These are phyloP conservation scores for Leptinotarsa texana DNA, from an alignment of 1,140 invertebrate genomes.

Conservation along the genomic window DNA sequence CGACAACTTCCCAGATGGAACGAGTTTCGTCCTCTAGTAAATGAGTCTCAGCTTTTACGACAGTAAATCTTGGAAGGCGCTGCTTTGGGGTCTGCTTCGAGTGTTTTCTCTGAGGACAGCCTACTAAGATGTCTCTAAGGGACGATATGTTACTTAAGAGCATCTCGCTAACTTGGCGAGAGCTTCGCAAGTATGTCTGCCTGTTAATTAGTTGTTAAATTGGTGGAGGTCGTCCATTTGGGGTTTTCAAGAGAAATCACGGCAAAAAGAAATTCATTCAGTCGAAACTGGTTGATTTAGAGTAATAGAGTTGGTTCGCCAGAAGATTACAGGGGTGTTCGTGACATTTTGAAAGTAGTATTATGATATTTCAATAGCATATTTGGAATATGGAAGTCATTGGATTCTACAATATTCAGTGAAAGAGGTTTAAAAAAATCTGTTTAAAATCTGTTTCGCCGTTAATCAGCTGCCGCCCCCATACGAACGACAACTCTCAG, in stretches of 20 bases:
- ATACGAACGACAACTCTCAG: too few relatives aligned
- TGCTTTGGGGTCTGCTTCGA: neutral
- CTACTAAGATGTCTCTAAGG: conserved; percentile 19
- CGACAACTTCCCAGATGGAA: neutral
- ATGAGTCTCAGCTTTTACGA: neutral
- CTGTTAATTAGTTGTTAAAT: conserved; percentile 21
- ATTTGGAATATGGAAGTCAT: too few relatives aligned
- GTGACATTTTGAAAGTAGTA: too few relatives aligned
- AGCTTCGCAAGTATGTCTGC: conserved; percentile 9
- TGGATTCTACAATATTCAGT: too few relatives aligned
- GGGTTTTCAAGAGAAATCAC: neutral
- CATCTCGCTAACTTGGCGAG: conserved; percentile 13
- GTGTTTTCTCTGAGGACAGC: conserved; percentile 10
- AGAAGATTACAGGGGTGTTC: too few relatives aligned
- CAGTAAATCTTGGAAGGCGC: conserved; percentile 8
- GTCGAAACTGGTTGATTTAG: too few relatives aligned
- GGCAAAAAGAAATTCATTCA: too few relatives aligned
- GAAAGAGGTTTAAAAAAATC: too few relatives aligned
- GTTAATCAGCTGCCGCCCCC: too few relatives aligned
- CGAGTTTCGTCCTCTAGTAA: neutral
- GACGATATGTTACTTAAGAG: conserved; percentile 9
- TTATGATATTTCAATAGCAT: too few relatives aligned
- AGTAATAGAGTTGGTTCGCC: too few relatives aligned
- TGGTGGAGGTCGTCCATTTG: conserved; percentile 5
- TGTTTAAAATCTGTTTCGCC: too few relatives aligned